Evolutionary conservation across 1,140 invertebrate species (phyloP).

Genomic region (Ditylenchus dipsaci): DNA sequence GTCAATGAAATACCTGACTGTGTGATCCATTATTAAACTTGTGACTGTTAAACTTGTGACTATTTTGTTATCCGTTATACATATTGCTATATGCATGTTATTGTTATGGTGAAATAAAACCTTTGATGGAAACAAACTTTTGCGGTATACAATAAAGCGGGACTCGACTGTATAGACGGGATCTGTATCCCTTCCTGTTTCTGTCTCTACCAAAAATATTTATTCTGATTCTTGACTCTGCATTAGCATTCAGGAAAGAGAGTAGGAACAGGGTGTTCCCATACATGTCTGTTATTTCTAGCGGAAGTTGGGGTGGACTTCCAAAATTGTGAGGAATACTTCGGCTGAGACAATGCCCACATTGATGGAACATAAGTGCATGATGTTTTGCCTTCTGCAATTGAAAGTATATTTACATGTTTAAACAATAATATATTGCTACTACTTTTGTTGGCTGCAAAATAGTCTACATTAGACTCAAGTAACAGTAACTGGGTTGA

Average conservation of each 20-base stretch:
- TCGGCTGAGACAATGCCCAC: conserved; percentile 81
- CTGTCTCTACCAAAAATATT: too few species aligned
- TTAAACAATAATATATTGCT: neutral
- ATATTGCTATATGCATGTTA: too few species aligned
- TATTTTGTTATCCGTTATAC: too few species aligned
- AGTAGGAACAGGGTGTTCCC: conserved; percentile 75
- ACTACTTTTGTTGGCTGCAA: conserved; percentile 63
- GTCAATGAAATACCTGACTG: too few species aligned
- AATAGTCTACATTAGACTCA: conserved; percentile 66
- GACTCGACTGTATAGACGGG: too few species aligned
- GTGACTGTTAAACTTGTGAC: too few species aligned
- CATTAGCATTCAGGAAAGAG: conserved; percentile 90
- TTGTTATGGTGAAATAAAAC: too few species aligned
- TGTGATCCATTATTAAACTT: too few species aligned
- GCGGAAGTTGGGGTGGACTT: conserved; percentile 83
- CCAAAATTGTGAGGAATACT: conserved; percentile 88
- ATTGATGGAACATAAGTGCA: conserved; percentile 80
- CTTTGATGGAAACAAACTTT: too few species aligned
- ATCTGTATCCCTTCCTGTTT: too few species aligned
- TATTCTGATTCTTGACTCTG: too few species aligned
- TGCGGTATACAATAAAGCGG: too few species aligned
- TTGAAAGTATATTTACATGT: neutral
- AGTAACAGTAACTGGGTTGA: conserved; percentile 75
- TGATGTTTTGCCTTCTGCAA: conserved; percentile 76
- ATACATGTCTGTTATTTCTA: conserved; percentile 77